Evolutionary conservation across 2,113 vertebrate genomes (phyloP).

Genomic region (Nycticryphes semicollaris): DNA sequence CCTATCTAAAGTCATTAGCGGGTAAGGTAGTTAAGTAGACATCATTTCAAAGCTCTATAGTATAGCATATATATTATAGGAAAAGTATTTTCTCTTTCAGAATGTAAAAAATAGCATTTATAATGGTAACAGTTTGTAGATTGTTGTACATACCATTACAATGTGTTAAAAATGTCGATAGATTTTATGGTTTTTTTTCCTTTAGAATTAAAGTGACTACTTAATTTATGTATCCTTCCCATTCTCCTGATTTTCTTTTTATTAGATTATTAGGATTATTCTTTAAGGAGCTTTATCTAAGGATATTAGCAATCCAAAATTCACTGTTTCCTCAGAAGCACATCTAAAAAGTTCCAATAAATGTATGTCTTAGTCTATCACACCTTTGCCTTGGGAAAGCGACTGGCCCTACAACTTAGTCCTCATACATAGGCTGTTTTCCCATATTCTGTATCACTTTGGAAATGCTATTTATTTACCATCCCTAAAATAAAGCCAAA

Average conservation of each 20-base stretch:
- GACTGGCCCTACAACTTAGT: neutral
- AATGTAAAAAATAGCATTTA: neutral
- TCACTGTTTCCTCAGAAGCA: neutral
- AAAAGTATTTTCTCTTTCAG: neutral
- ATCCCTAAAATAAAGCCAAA: neutral
- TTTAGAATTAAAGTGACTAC: neutral
- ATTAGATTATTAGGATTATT: neutral
- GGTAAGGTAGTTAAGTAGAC: neutral
- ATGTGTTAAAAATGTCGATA: neutral
- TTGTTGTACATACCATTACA: neutral
- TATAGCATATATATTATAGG: neutral
- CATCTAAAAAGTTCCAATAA: neutral
- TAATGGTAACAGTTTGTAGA: neutral
- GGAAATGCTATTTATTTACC: neutral
- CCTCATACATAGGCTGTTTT: neutral
- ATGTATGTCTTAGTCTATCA: fast-evolving
- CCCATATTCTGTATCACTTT: neutral
- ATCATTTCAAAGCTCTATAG: neutral
- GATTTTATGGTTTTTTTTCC: neutral
- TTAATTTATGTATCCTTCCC: neutral
- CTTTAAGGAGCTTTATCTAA: neutral
- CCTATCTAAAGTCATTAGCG: neutral
- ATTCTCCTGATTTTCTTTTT: neutral
- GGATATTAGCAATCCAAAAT: neutral
- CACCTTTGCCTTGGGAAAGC: neutral